Base-by-base conservation (phyloP, 2,113 vertebrate species). In the Danionella cerebrum region DNA sequence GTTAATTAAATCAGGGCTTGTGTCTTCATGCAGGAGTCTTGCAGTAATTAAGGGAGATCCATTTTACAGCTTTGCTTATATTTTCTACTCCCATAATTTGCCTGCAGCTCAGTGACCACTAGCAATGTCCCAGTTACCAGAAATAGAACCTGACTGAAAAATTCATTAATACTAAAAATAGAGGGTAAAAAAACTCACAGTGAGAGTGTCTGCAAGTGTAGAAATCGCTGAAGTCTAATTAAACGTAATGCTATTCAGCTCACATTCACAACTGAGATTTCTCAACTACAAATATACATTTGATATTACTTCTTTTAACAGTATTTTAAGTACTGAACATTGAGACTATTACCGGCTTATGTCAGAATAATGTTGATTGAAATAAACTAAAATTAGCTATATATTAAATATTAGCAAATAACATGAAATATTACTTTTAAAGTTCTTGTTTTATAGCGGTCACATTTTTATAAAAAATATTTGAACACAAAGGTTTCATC, bases 1-100 rank as follows among this genome's bases (percentile, higher is more conserved):
- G 76, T 84, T 86, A 82, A 86, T 86, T 87, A 84, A 86, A 84
- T 81, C 65, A 73, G 75, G 33, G 35, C 71, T 71, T 76, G 41
- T 67, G 33, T 55, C 74, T 80, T 82, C 79, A 75, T 76, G 80
- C 81, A 80, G 79, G 84, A 84, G 82, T 78, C 73, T 82, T 77
- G 78, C 72, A 79, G 78, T 84, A 84, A 86, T 87, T 86, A 85
- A 76, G 78, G 80, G 74, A 68, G 74, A 60, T 77, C 52, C 13
- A 25, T 68, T 59, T 76, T 48, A 36, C 51, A 31, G 24, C 6
- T 57, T 57, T 38, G 33, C 45, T 52, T 31, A 55, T 39, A n/a
- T 19, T 59, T 59, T 71, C 73, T 72, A 64, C 67, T 59, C 48
- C 1, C 59, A 62, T 50, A 69, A 54, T 52, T 67, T 74, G 48